Evolutionary conservation across 1,140 invertebrate species (phyloP).

Genomic region (Bicyclus anynana): DNA sequence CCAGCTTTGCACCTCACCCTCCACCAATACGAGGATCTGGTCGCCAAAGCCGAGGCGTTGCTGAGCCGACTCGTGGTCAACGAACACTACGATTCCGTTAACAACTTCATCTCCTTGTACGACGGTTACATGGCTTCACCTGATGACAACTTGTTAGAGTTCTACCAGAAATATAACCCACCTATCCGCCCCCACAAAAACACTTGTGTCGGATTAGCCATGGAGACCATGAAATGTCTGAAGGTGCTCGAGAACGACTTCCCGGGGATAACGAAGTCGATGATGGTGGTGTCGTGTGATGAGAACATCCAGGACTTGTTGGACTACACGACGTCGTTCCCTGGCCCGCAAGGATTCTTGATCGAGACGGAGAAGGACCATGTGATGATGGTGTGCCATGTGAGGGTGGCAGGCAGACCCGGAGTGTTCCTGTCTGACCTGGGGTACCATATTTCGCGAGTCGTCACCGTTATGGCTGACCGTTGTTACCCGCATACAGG

Average conservation of each 20-base stretch:
- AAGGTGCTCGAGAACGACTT: conserved; percentile 62
- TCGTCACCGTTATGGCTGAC: conserved; percentile 92
- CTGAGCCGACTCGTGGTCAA: conserved; percentile 88
- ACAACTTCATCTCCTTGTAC: conserved; percentile 90
- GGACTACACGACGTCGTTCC: conserved; percentile 81
- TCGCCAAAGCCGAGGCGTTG: conserved; percentile 86
- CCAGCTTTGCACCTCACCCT: conserved; percentile 79
- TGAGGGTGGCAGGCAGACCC: conserved; percentile 83
- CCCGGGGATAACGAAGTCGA: conserved; percentile 80
- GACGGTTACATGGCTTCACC: conserved; percentile 80
- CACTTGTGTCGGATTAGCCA: conserved; percentile 92
- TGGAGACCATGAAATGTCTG: conserved; percentile 84
- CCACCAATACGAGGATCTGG: conserved; percentile 86
- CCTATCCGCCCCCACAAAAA: conserved; percentile 87
- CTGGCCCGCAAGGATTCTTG: conserved; percentile 79
- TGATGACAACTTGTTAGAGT: conserved; percentile 47
- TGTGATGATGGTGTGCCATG: conserved; percentile 87
- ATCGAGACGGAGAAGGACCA: conserved; percentile 92
- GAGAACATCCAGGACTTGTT: conserved; percentile 86
- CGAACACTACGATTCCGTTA: conserved; percentile 91
- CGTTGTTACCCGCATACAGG: conserved; percentile 91
- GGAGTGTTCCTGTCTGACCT: conserved; percentile 91
- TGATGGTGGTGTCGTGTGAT: conserved; percentile 92
- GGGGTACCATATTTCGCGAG: conserved; percentile 92
- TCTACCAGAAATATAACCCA: conserved; percentile 82